phyloP scores from a whole-genome alignment of 2,113 vertebrate genomes.

The Tylochromis polylepis region DNA sequence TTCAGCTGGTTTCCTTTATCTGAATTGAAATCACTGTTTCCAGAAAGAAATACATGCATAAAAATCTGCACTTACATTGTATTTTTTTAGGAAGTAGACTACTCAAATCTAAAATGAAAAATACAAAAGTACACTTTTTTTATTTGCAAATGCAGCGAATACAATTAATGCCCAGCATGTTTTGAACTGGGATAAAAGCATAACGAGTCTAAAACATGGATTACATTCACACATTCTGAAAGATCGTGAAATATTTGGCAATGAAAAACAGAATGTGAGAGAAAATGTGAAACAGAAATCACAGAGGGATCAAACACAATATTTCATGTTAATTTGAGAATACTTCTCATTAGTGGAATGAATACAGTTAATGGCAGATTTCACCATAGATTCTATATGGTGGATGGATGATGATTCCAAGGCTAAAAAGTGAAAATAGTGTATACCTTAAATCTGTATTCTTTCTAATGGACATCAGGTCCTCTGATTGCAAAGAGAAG shows the following conservation, averaged over 20 bases:
- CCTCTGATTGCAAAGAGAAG: background rate
- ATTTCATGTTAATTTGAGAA: background rate
- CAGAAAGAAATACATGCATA: background rate
- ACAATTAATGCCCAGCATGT: background rate
- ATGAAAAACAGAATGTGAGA: background rate
- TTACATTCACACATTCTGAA: background rate
- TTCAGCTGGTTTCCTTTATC: background rate
- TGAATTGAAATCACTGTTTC: background rate
- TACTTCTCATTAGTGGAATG: background rate
- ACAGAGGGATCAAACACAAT: background rate
- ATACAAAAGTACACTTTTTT: background rate
- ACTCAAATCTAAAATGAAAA: background rate
- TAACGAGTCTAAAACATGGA: background rate
- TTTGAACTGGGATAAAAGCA: background rate
- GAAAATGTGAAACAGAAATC: background rate
- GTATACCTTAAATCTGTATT: background rate
- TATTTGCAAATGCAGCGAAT: conserved; percentile 5
- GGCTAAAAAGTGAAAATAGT: background rate
- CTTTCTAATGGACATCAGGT: background rate
- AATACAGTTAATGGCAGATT: background rate
- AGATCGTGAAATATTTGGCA: background rate
- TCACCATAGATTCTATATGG: background rate
- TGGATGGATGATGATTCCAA: too few species aligned
- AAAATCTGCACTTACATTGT: background rate
- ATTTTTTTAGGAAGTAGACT: background rate